Evolutionary conservation across 2,113 vertebrate species (phyloP).

Genomic region (Eretmochelys imbricata): DNA sequence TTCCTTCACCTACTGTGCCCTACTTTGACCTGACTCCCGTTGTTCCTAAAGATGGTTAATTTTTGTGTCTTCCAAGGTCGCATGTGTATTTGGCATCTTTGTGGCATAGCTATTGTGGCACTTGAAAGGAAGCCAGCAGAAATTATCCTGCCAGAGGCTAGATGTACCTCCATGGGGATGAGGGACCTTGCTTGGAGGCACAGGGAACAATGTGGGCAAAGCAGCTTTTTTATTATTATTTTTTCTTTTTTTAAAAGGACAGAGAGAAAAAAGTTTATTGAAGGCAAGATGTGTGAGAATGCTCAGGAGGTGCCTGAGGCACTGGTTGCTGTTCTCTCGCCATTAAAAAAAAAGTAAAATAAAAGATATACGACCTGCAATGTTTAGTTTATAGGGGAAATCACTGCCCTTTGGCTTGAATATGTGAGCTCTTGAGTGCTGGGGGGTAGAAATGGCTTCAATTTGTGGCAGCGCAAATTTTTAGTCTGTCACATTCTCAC

Average conservation of each 20-base stretch:
- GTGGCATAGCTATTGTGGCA: not conserved
- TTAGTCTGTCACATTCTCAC: not conserved
- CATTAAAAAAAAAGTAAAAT: not conserved
- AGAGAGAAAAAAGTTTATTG: not conserved
- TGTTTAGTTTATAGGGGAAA: conserved; percentile 8
- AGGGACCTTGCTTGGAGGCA: not conserved
- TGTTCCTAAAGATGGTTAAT: not conserved
- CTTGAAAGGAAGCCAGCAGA: conserved; percentile 25
- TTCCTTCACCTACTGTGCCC: not conserved
- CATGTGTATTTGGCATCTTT: not conserved
- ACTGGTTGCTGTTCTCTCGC: not conserved
- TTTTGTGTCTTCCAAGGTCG: not conserved
- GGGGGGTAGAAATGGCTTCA: not conserved
- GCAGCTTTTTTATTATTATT: not conserved
- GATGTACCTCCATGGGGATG: not conserved
- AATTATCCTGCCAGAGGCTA: conserved; percentile 1
- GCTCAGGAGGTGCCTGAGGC: not conserved
- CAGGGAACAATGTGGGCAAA: not conserved
- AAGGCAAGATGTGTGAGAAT: not conserved
- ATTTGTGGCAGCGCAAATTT: not conserved
- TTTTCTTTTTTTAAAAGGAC: not conserved
- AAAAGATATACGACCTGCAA: not conserved
- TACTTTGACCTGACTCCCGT: not conserved
- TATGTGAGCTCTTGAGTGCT: conserved; percentile 31
- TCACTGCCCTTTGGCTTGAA: not conserved